Percentiles rank a stretch among this genome's conserved stretches.
Evolutionary conservation across 2,888 invertebrate species (phyloP).

Genomic region (Monochamus alternatus): DNA sequence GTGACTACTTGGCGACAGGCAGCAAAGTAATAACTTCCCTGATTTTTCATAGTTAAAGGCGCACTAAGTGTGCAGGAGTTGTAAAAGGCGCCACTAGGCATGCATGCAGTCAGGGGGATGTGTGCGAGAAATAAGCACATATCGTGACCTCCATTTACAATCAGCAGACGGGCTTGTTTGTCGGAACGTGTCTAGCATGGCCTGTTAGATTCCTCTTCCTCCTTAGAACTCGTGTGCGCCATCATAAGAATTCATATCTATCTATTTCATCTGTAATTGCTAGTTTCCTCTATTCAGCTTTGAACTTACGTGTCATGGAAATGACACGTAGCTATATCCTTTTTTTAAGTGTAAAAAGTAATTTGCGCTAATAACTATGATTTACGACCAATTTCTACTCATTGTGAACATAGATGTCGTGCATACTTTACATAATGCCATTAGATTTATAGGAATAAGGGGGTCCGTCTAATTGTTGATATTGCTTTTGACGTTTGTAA

Average conservation of each 20-base stretch:
- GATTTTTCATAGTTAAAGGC: conserved; percentile 8
- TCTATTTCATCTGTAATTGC: neutral
- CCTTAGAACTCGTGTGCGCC: neutral
- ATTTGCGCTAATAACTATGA: too few relatives aligned
- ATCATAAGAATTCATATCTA: neutral
- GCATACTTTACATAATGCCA: too few relatives aligned
- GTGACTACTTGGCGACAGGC: too few relatives aligned
- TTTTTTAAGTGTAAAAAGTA: too few relatives aligned
- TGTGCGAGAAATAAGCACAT: conserved; percentile 56
- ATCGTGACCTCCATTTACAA: conserved; percentile 55
- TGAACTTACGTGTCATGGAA: neutral
- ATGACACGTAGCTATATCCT: neutral
- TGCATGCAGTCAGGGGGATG: conserved; percentile 33
- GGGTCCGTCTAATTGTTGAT: too few relatives aligned
- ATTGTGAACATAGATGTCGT: too few relatives aligned
- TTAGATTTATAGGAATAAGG: too few relatives aligned
- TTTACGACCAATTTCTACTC: too few relatives aligned
- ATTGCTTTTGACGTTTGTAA: too few relatives aligned
- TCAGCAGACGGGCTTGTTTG: conserved; percentile 54
- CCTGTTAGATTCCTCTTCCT: conserved; percentile 8
- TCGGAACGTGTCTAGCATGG: conserved; percentile 50
- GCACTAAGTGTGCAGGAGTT: conserved; percentile 3
- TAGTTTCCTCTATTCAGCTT: neutral
- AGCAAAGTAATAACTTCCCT: neutral
- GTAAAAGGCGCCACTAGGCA: conserved; percentile 30